These are phyloP conservation scores for Campylomormyrus numenius DNA, from an alignment of 2,113 vertebrate genomes.

Conservation along the genomic window DNA sequence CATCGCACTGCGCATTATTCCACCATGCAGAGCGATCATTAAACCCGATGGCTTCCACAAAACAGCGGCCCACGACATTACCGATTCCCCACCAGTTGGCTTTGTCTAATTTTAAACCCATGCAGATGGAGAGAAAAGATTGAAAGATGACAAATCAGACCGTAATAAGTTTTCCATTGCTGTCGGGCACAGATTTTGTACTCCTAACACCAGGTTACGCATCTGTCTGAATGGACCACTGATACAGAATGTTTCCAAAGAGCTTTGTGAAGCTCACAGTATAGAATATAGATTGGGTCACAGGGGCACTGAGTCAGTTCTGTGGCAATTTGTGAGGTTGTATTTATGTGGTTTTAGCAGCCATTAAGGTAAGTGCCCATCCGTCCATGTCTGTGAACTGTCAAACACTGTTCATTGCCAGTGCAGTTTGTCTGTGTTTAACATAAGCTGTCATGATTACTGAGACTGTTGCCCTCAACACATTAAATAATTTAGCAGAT, in stretches of 20 bases:
- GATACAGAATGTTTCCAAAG: not conserved
- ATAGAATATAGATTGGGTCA: not conserved
- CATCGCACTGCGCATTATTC: not conserved
- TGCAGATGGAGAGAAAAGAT: not conserved
- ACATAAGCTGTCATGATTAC: not conserved
- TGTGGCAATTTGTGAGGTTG: not conserved
- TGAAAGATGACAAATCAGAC: not conserved
- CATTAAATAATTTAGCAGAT: constrained; percentile 3
- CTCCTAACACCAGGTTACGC: not conserved
- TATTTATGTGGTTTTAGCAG: not conserved
- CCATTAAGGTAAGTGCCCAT: not conserved
- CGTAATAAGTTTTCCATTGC: not conserved
- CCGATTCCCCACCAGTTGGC: not conserved
- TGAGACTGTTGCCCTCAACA: not conserved
- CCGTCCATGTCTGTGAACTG: not conserved
- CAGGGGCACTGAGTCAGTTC: not conserved
- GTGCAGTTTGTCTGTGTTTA: not conserved
- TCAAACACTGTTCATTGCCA: not conserved
- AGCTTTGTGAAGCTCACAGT: not conserved
- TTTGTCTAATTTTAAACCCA: not conserved
- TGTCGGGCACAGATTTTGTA: not conserved
- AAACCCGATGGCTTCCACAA: not conserved
- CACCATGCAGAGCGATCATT: not conserved
- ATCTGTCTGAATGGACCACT: not conserved
- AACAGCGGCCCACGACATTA: not conserved